Percentiles rank a stretch among this genome's conserved stretches.
phyloP scores from a whole-genome alignment of 1,140 invertebrate genomes.

The Ectropis grisescens region DNA sequence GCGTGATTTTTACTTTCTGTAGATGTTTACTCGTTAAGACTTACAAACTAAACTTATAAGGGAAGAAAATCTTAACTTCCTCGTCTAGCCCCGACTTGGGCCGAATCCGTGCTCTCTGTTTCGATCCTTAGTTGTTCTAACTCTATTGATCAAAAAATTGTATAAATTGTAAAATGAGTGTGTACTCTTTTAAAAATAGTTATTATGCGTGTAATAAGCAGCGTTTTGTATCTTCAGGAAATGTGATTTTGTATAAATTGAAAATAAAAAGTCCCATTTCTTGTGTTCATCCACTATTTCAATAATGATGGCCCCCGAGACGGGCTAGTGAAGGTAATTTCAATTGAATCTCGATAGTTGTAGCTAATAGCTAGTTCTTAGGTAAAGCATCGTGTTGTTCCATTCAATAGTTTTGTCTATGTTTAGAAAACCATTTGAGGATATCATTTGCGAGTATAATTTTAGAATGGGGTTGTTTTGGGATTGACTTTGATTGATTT shows the following conservation, averaged over 20 bases:
- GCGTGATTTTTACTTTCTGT: no score
- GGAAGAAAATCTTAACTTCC: no score
- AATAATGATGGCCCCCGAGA: not conserved
- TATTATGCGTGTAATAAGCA: not conserved
- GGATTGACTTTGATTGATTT: no score
- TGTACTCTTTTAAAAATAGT: slow-evolving; percentile 1
- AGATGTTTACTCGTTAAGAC: not conserved
- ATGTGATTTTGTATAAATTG: slow-evolving; percentile 38
- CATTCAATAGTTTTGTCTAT: not conserved
- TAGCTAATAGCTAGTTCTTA: no score
- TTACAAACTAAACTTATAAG: no score
- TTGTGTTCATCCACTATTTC: not conserved
- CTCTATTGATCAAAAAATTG: slow-evolving; percentile 17
- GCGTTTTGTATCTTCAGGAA: not conserved
- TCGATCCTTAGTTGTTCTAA: not conserved
- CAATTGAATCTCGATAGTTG: no score
- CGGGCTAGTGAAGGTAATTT: not conserved
- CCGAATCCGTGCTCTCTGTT: not conserved
- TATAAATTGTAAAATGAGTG: slow-evolving; percentile 29
- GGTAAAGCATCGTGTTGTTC: not conserved
- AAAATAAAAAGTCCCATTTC: slow-evolving; percentile 22
- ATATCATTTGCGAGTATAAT: no score
- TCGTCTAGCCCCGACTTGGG: not conserved
- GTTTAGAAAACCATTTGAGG: no score
- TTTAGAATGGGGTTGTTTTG: no score